Percentiles rank a stretch among this genome's conserved stretches.
Evolutionary conservation across 2,888 invertebrate genomes (phyloP).

Genomic region (Lasioglossum malachurum): DNA sequence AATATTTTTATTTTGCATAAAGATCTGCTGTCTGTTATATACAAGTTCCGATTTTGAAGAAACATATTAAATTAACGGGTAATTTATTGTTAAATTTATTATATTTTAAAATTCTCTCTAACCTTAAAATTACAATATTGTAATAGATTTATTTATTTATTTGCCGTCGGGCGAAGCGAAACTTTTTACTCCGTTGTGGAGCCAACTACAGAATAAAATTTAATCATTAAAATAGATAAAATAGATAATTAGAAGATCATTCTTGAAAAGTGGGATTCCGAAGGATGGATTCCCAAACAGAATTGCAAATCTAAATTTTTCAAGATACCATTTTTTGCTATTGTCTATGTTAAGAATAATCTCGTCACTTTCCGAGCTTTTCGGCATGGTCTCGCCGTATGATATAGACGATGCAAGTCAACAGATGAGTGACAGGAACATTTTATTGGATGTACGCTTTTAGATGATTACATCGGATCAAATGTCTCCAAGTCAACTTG

Average conservation of each 20-base stretch:
- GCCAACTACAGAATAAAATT: too few species aligned
- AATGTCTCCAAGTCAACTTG: not conserved
- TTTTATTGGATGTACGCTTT: not conserved
- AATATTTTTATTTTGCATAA: too few species aligned
- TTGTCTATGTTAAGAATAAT: not conserved
- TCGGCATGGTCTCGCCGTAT: not conserved
- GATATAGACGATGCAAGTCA: not conserved
- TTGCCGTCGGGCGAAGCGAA: too few species aligned
- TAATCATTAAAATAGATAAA: too few species aligned
- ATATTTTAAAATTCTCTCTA: too few species aligned
- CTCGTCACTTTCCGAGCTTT: not conserved
- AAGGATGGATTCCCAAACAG: accelerated
- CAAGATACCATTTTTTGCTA: not conserved
- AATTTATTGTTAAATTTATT: too few species aligned
- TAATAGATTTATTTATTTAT: too few species aligned
- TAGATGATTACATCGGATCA: not conserved
- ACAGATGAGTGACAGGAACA: not conserved
- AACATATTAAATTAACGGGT: too few species aligned
- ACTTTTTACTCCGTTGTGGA: too few species aligned
- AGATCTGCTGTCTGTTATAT: too few species aligned
- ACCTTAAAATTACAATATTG: too few species aligned
- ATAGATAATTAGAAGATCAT: not conserved
- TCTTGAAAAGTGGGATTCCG: not conserved
- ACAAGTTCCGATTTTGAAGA: too few species aligned
- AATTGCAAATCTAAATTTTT: not conserved